These are phyloP conservation scores for Neodiprion pinetum DNA, from an alignment of 1,140 invertebrate species.

Conservation along the genomic window DNA sequence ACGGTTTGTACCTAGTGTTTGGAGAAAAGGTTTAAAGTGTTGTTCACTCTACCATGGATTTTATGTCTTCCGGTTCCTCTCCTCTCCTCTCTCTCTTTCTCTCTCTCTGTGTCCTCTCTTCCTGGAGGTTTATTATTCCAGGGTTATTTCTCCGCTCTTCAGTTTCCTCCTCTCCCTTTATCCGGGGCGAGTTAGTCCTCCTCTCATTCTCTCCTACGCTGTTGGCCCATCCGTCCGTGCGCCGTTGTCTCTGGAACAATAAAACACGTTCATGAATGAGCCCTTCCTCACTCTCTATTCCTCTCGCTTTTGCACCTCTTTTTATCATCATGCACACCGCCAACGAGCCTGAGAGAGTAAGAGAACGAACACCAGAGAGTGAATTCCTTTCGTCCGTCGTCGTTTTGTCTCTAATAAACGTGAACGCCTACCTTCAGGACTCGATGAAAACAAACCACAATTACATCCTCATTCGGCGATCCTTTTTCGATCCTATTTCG, in stretches of 20 bases:
- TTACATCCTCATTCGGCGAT: too few relatives aligned
- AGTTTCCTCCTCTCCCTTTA: too few relatives aligned
- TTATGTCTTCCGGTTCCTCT: slow-evolving; percentile 58
- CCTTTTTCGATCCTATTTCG: too few relatives aligned
- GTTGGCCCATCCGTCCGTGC: slow-evolving; percentile 32
- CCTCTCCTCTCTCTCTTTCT: background rate
- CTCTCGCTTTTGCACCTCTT: slow-evolving; percentile 44
- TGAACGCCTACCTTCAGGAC: too few relatives aligned
- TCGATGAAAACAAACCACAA: too few relatives aligned
- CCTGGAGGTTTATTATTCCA: slow-evolving; percentile 39
- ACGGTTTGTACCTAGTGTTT: too few relatives aligned
- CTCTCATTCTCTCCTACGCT: slow-evolving; percentile 34
- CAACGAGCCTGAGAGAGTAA: slow-evolving; percentile 27
- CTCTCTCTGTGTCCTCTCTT: too few relatives aligned
- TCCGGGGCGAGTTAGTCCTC: slow-evolving; percentile 27
- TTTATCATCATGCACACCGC: slow-evolving; percentile 42
- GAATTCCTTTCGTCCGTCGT: too few relatives aligned
- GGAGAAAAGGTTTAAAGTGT: slow-evolving; percentile 41
- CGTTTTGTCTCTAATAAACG: too few relatives aligned
- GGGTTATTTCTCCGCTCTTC: too few relatives aligned
- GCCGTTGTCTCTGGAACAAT: slow-evolving; percentile 51
- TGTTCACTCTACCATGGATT: slow-evolving; percentile 43
- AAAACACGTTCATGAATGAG: slow-evolving; percentile 56
- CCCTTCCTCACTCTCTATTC: slow-evolving; percentile 17
- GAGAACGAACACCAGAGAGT: too few relatives aligned